Evolutionary conservation across 1,140 invertebrate species (phyloP).

Genomic region (Eumeta japonica): DNA sequence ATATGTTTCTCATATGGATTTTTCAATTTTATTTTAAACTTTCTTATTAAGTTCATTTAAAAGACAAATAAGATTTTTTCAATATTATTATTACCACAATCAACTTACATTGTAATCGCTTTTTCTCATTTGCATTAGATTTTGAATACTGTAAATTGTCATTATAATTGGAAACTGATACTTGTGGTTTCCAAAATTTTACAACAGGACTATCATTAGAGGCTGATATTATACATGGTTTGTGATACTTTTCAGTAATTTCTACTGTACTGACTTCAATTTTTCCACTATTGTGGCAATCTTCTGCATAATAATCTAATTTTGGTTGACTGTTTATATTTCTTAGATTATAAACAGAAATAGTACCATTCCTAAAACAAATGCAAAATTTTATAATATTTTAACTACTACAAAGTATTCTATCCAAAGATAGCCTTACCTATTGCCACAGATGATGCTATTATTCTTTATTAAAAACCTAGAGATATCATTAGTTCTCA

Average conservation of each 20-base stretch:
- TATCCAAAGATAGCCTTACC: too few relatives aligned
- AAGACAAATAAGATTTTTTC: too few relatives aligned
- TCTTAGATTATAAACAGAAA: slow-evolving; percentile 20
- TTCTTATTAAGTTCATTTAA: too few relatives aligned
- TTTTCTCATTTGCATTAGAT: too few relatives aligned
- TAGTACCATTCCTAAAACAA: slow-evolving; percentile 34
- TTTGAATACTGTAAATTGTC: too few relatives aligned
- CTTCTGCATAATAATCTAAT: slow-evolving; percentile 23
- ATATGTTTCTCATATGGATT: too few relatives aligned
- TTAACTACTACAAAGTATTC: too few relatives aligned
- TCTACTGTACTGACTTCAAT: slow-evolving; percentile 40
- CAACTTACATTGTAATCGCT: too few relatives aligned
- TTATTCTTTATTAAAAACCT: slow-evolving; percentile 36
- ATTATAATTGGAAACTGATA: slow-evolving; percentile 9
- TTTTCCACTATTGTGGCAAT: slow-evolving; percentile 31
- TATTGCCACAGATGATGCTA: slow-evolving; percentile 39
- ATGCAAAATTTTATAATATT: slow-evolving; percentile 4
- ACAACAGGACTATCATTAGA: slow-evolving; percentile 22
- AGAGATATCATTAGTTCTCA: slow-evolving; percentile 45
- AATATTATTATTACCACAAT: too few relatives aligned
- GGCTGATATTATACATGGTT: slow-evolving; percentile 19
- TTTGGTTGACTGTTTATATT: slow-evolving; percentile 17
- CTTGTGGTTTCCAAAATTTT: slow-evolving; percentile 18
- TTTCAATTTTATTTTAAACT: too few relatives aligned
- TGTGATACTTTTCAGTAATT: slow-evolving; percentile 12